Evolutionary conservation across 2,113 vertebrate species (phyloP), one percentile per base, ranked within the genome.

Genomic region (Myrmecophaga tridactyla): DNA sequence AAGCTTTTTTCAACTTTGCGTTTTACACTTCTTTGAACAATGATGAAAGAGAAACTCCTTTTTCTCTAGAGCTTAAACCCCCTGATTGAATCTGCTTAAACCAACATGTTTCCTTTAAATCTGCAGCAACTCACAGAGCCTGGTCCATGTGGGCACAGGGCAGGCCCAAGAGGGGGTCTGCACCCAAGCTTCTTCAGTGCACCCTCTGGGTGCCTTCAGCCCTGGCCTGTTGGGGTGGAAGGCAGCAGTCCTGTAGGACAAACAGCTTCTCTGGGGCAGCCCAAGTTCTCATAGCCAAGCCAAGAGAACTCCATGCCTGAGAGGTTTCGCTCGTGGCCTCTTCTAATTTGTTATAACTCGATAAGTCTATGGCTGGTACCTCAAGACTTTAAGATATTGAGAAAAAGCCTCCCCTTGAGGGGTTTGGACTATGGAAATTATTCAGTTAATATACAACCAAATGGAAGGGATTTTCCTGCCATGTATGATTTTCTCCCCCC

Each of bases 21-120:
- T 70, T 94, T 94, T 86, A 43, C 14, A 76, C 15, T 27, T 86
- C 86, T 93, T 95, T 84, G 70, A 86, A 92, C 60, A 84, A 31
- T 20, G 1, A 0, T 62, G 48, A 73, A 62, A 92, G 53, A 81
- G 48, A 94, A 93, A 69, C 39, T 70, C 36, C 6, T 34, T 58
- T 60, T 78, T 43, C 70, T 84, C 76, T 81, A 41, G 80, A 88
- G 72, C 41, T 51, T 75, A 62, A 91, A 87, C 25, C 11, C 62
- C n/a, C 29, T 93, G 53, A 77, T 1, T 65, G 27, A 86, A 89
- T 75, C 60, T 4, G 8, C 65, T 88, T 73, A 70, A 91, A 90
- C 36, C 4, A 25, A 0, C 21, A 14, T 21, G 8, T 72, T 87
- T 78, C 60, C 48, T 46, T 65, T 48, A 67, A 89, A 48, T 53